Evolutionary conservation across 2,113 vertebrate species (phyloP).

Genomic region (Spheniscus mendiculus): DNA sequence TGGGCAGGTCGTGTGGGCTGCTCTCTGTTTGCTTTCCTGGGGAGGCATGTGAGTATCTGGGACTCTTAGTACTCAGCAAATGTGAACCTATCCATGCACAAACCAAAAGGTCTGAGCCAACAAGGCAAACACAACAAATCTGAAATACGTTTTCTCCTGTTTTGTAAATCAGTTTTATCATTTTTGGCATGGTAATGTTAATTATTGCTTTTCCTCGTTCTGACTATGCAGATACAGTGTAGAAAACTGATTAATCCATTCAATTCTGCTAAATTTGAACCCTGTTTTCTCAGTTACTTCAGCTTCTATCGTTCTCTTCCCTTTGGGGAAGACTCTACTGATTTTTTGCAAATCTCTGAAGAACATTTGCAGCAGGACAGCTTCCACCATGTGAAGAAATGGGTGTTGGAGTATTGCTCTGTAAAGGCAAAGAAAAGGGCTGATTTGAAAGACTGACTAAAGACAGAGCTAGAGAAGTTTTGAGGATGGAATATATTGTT

Average conservation of each 20-base stretch:
- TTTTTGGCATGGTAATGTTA: neutral
- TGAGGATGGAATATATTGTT: neutral
- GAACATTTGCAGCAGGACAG: neutral
- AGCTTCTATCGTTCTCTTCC: neutral
- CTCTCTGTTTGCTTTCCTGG: neutral
- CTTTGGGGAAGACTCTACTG: neutral
- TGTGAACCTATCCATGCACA: neutral
- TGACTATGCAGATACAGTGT: neutral
- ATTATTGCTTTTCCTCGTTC: neutral
- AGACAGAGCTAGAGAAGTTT: neutral
- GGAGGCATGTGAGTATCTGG: neutral
- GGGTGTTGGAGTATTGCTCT: neutral
- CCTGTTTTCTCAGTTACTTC: neutral
- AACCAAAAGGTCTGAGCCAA: neutral
- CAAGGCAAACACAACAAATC: neutral
- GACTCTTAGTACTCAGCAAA: neutral
- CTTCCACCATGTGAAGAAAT: neutral
- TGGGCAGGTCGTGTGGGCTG: neutral
- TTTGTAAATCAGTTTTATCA: neutral
- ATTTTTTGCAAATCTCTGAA: neutral
- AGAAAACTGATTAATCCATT: neutral
- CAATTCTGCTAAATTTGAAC: neutral
- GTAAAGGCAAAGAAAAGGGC: neutral
- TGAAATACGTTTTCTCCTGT: neutral
- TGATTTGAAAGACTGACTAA: neutral